Conservation (phyloP, 2,113 vertebrate species). For the Tonatia bakeri region DNA sequence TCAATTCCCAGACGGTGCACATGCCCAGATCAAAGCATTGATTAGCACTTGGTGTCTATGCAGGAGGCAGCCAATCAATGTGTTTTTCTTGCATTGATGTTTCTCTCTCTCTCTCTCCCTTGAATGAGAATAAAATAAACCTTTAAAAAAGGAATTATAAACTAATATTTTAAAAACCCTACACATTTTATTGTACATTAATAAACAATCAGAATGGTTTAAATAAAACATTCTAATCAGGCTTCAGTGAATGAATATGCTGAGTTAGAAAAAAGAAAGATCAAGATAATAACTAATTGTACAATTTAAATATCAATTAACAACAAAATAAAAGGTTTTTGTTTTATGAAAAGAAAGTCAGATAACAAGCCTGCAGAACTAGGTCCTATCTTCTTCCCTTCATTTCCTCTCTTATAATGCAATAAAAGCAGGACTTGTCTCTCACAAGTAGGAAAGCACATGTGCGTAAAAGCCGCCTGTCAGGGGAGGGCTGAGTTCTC, state of each 20-base stretch:
- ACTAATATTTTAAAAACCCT: neutral
- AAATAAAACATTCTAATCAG: constrained; percentile 42
- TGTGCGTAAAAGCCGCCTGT: neutral
- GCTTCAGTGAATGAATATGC: neutral
- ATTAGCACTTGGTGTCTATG: too few relatives aligned
- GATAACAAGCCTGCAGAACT: constrained; percentile 20
- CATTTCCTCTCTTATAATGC: neutral
- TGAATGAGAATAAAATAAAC: too few relatives aligned
- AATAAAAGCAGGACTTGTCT: constrained; percentile 27
- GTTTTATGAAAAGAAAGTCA: constrained; percentile 41
- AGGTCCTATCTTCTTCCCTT: constrained; percentile 10
- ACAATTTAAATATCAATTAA: constrained; percentile 53
- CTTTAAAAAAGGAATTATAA: constrained; percentile 39
- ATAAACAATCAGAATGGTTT: constrained; percentile 3
- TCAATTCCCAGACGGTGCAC: too few relatives aligned
- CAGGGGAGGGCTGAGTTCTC: neutral
- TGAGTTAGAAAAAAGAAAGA: constrained; percentile 29
- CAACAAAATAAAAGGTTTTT: constrained; percentile 46
- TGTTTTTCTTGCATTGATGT: too few relatives aligned
- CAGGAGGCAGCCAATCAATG: too few relatives aligned
- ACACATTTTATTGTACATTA: neutral
- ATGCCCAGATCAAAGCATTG: too few relatives aligned
- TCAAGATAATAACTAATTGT: constrained; percentile 26
- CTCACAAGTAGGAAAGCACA: neutral
- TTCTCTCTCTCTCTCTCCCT: too few relatives aligned